Evolutionary conservation across 2,888 invertebrate species (phyloP), one percentile per base, ranked within the genome.

Genomic region (Oligia strigilis): DNA sequence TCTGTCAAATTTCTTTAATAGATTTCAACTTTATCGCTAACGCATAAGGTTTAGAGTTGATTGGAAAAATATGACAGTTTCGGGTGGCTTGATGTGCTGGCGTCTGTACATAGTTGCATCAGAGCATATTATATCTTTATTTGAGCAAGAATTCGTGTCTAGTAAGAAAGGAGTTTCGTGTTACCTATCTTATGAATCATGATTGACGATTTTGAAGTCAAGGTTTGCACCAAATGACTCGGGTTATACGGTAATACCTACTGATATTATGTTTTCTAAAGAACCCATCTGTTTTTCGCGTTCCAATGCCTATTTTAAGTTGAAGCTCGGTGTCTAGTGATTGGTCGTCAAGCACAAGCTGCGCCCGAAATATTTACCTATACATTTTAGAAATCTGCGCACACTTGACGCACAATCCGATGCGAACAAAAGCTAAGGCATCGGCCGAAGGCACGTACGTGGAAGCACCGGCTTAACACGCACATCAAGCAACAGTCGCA

Each of bases 371-470:
- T 36, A 74, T 58, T 36, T 36, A 55, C 29, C 0, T 46, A 46
- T 17, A 58, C 13, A 75, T 75, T 64, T 79, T 62, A 17, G 9
- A 69, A 52, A 14, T 80, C 4, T 0, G 19, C n/a, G 55, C 36
- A 64, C 62, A 80, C 46, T 62, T 36, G 43, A 80, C n/a, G 62
- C 49, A 69, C 52, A 64, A 71, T 29, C n/a, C 55, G 36, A 46
- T 65, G 19, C 55, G 9, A 55, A 46, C 55, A 64, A 77, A 64
- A 64, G 49, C n/a, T 19, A 29, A 40, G 74, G n/a, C 52, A 74
- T 36, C 71, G 13, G 40, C 19, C 70, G 52, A 72, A 55, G 13
- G 43, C 55, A 72, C 29, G 29, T 55, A 72, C 29, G 29, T 55
- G 14, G 13, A 66, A 43, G 40, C 40, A 6, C 40, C 19, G 19